phyloP scores from a whole-genome alignment of 2,113 vertebrate genomes.

The Dipodomys spectabilis region DNA sequence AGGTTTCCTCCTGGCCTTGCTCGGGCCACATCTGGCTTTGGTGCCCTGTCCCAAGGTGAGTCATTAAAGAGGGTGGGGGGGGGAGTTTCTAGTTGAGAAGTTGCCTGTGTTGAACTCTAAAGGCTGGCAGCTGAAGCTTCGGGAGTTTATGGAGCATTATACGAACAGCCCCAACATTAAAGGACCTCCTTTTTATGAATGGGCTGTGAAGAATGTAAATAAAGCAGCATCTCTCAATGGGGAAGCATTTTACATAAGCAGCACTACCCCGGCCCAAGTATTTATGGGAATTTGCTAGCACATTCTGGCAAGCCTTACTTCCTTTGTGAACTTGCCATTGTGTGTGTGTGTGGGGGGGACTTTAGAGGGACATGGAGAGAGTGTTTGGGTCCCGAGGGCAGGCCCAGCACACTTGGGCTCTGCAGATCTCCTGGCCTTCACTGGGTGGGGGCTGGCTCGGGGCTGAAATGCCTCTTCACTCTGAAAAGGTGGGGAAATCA shows the following conservation, averaged over 20 bases:
- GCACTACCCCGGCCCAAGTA: conserved; percentile 70
- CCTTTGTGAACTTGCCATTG: conserved; percentile 76
- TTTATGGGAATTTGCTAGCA: conserved; percentile 80
- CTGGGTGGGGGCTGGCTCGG: not conserved
- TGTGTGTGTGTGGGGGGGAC: not conserved
- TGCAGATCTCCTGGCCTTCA: conserved; percentile 11
- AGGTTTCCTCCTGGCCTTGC: conserved; percentile 61
- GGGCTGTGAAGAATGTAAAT: conserved; percentile 81
- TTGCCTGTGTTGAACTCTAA: conserved; percentile 61
- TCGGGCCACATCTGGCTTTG: conserved; percentile 72
- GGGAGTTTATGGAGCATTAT: conserved; percentile 79
- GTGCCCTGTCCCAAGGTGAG: conserved; percentile 75
- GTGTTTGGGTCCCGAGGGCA: not conserved
- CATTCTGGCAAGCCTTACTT: conserved; percentile 69
- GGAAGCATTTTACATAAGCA: conserved; percentile 80
- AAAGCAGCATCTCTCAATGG: conserved; percentile 82
- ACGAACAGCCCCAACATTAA: conserved; percentile 76
- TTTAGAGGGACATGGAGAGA: not conserved
- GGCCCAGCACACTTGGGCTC: not conserved
- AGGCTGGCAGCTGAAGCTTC: conserved; percentile 66
- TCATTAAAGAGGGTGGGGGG: conserved; percentile 65
- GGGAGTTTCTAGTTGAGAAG: conserved; percentile 59
- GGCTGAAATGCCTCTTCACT: conserved; percentile 16
- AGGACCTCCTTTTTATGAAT: conserved; percentile 82
- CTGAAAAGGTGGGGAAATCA: conserved; percentile 12